phyloP scores from a whole-genome alignment of 2,113 vertebrate species.

The Oncorhynchus keta region DNA sequence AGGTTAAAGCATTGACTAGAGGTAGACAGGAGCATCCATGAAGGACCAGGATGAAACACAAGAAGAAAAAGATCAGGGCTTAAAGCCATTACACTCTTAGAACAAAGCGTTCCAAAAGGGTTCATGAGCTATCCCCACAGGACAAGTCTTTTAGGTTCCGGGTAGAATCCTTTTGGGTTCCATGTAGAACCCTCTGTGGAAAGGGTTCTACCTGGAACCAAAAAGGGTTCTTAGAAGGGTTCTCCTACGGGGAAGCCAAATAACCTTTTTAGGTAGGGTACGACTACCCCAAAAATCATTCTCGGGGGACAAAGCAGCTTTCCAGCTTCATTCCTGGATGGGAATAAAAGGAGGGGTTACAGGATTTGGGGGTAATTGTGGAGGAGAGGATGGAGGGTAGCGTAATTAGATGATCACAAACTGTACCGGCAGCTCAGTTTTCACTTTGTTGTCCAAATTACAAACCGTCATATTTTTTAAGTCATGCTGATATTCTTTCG shows the following conservation, averaged over 20 bases:
- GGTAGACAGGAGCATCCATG: slow-evolving; percentile 45
- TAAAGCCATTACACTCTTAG: slow-evolving; percentile 54
- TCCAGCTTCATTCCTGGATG: slow-evolving; percentile 69
- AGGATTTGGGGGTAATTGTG: slow-evolving; percentile 34
- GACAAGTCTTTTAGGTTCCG: too few species aligned
- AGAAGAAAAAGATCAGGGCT: slow-evolving; percentile 58
- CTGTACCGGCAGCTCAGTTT: slow-evolving; percentile 83
- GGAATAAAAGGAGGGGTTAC: slow-evolving; percentile 71
- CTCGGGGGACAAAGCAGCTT: slow-evolving; percentile 58
- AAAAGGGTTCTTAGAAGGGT: too few species aligned
- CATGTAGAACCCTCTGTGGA: too few species aligned
- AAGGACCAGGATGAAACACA: slow-evolving; percentile 48
- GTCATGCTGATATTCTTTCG: slow-evolving; percentile 96
- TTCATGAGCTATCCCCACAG: too few species aligned
- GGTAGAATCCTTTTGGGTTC: too few species aligned
- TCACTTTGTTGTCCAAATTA: slow-evolving; percentile 86
- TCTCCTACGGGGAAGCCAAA: too few species aligned
- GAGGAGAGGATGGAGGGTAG: slow-evolving; percentile 29
- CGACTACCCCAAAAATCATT: slow-evolving; percentile 70
- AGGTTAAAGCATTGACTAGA: slow-evolving; percentile 22
- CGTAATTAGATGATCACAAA: slow-evolving; percentile 85
- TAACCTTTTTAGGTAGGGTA: not conserved
- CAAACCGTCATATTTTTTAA: slow-evolving; percentile 92
- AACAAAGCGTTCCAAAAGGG: too few species aligned
- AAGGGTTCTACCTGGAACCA: too few species aligned